A percentile compares a stretch with the other conserved stretches of the same genome.
phyloP scores from a whole-genome alignment of 23 tunicate species.

The Pegea sp. region DNA sequence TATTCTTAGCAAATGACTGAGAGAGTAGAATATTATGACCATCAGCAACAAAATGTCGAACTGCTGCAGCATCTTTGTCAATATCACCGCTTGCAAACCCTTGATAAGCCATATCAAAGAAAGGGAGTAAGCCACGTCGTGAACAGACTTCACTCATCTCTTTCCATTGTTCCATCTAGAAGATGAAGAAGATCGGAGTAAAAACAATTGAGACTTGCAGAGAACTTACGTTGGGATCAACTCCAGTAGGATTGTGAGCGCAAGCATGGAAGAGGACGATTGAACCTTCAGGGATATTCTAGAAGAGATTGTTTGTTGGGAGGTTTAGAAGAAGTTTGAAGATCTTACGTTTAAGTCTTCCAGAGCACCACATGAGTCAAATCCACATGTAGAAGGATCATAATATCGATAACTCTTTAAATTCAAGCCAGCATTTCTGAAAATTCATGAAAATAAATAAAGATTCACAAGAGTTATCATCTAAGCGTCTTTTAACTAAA shows the following conservation, averaged over 20 bases:
- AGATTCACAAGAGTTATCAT: too few relatives aligned
- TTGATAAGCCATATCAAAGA: conserved; percentile 94
- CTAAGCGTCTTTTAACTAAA: too few relatives aligned
- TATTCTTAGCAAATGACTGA: conserved; percentile 91
- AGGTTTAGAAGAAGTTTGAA: background rate
- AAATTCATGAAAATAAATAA: too few relatives aligned
- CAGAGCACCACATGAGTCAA: conserved; percentile 71
- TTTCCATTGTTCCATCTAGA: conserved; percentile 63
- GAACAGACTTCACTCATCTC: conserved; percentile 64
- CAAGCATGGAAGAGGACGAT: conserved; percentile 89
- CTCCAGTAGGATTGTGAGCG: conserved; percentile 98
- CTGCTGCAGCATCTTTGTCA: conserved; percentile 73
- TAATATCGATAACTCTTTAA: conserved; percentile 56
- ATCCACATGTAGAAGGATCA: conserved; percentile 78
- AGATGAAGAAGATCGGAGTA: background rate
- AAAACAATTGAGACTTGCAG: background rate
- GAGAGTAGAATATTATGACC: conserved; percentile 82
- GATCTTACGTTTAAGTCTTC: conserved; percentile 58
- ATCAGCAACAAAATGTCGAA: conserved; percentile 57
- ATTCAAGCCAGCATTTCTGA: conserved; percentile 68
- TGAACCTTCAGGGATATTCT: conserved; percentile 56
- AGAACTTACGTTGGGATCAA: conserved; percentile 58
- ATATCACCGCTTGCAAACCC: conserved; percentile 88
- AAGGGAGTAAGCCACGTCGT: conserved; percentile 42
- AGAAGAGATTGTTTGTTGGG: too few relatives aligned